These are phyloP conservation scores for Theonella swinhoei DNA, from an alignment of 37 sponge, comb jelly and placozoan genomes.

Conservation along the genomic window DNA sequence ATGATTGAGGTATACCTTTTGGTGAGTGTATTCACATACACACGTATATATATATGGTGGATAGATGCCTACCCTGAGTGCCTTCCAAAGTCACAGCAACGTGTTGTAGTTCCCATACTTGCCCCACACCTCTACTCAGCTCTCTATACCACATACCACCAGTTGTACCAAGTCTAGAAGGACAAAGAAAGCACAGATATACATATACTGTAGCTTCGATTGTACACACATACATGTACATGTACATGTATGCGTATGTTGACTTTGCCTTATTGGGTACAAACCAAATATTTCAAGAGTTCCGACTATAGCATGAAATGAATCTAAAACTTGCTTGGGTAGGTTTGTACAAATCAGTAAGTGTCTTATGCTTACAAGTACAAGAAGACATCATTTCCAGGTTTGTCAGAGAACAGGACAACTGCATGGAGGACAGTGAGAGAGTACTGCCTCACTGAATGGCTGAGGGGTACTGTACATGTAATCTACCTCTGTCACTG, in stretches of 20 bases:
- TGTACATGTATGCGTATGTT: too few relatives aligned
- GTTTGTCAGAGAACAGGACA: conserved; percentile 24
- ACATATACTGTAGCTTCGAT: background rate
- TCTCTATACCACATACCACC: conserved; percentile 18
- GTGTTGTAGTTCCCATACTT: conserved; percentile 46
- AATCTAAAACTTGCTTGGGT: too few relatives aligned
- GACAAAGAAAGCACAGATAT: background rate
- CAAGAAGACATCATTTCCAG: conserved; percentile 14
- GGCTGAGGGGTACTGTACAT: background rate
- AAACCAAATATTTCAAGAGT: too few relatives aligned
- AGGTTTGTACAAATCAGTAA: too few relatives aligned
- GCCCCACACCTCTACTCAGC: conserved; percentile 36
- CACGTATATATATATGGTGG: too few relatives aligned
- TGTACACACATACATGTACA: conserved; percentile 28
- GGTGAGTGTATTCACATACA: too few relatives aligned
- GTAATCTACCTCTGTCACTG: conserved; percentile 15
- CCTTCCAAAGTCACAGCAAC: conserved; percentile 8
- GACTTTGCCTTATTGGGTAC: too few relatives aligned
- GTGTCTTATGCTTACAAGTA: too few relatives aligned
- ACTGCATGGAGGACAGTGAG: background rate
- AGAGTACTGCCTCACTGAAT: too few relatives aligned
- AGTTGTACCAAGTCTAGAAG: conserved; percentile 1
- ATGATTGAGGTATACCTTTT: too few relatives aligned
- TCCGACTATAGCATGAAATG: too few relatives aligned
- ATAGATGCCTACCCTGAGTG: conserved; percentile 29